These are phyloP conservation scores for Lacanobia wlatinum DNA, from an alignment of 2,888 invertebrate genomes.

Conservation along the genomic window DNA sequence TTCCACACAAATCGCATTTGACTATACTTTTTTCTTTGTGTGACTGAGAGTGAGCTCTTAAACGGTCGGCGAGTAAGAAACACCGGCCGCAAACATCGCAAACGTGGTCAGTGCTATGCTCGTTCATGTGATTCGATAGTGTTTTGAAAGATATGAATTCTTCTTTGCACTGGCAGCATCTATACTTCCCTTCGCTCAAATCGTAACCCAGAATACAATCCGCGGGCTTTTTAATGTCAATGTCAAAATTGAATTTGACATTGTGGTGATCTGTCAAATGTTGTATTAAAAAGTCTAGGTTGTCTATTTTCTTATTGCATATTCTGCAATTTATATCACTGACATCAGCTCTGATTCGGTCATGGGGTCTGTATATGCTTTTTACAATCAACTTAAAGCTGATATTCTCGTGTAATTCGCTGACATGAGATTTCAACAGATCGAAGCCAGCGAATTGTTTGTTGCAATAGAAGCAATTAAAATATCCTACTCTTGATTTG, in stretches of 20 bases:
- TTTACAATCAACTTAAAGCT: conserved; percentile 55
- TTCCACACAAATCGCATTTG: conserved; percentile 61
- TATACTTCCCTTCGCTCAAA: conserved; percentile 59
- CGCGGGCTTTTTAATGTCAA: conserved; percentile 51
- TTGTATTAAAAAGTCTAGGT: conserved; percentile 55
- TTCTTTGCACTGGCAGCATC: conserved; percentile 68
- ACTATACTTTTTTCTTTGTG: conserved; percentile 46
- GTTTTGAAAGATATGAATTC: conserved; percentile 77
- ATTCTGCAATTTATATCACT: conserved; percentile 63
- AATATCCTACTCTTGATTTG: conserved; percentile 65
- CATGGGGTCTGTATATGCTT: conserved; percentile 56
- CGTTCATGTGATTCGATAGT: conserved; percentile 81
- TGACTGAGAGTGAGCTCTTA: conserved; percentile 54
- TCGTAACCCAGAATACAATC: conserved; percentile 64
- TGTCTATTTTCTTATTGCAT: conserved; percentile 51
- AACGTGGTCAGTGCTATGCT: conserved; percentile 81
- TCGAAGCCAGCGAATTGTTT: conserved; percentile 60
- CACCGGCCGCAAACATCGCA: conserved; percentile 84
- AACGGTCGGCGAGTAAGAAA: conserved; percentile 71
- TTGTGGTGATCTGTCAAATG: conserved; percentile 60
- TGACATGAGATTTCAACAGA: conserved; percentile 56
- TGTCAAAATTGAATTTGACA: conserved; percentile 59
- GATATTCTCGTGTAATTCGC: conserved; percentile 50
- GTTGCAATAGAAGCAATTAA: conserved; percentile 66
- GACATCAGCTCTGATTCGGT: conserved; percentile 59